These are phyloP conservation scores for Apodemia duryi DNA, from an alignment of 2,888 invertebrate species.

Conservation along the genomic window DNA sequence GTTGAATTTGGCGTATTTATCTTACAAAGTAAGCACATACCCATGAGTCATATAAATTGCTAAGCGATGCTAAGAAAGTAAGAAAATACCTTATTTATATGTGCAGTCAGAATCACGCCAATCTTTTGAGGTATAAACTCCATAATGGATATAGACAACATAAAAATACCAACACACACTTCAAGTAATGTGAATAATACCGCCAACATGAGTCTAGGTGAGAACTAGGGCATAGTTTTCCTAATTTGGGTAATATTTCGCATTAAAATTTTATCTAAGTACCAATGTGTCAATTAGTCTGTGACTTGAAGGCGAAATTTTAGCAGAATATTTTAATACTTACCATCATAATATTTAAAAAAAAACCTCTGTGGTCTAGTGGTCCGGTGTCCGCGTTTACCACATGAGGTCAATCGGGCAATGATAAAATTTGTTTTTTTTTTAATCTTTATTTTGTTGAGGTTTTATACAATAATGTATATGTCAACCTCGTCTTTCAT, in stretches of 20 bases:
- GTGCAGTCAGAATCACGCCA: background rate
- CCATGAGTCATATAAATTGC: background rate
- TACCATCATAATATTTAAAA: too few species aligned
- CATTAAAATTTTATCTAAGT: constrained; percentile 19
- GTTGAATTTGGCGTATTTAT: background rate
- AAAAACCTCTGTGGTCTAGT: too few species aligned
- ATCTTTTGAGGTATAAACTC: background rate
- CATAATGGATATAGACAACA: constrained; percentile 16
- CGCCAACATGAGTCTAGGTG: constrained; percentile 23
- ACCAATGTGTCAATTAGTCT: background rate
- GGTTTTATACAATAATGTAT: too few species aligned
- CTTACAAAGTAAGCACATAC: constrained; percentile 3
- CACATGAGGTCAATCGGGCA: too few species aligned
- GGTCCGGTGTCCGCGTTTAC: too few species aligned
- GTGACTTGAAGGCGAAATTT: background rate
- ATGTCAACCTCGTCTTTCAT: too few species aligned
- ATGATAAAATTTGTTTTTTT: too few species aligned
- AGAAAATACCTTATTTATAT: constrained; percentile 1
- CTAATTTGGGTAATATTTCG: constrained; percentile 25
- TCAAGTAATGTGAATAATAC: constrained; percentile 19
- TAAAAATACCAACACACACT: constrained; percentile 31
- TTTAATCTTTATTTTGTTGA: too few species aligned
- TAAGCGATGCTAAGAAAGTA: background rate
- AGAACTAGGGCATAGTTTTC: constrained; percentile 25
- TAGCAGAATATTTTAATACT: background rate